Evolutionary conservation across 2,797 vertebrate genomes (phyloP).

Genomic region (Muscicapa comitata): DNA sequence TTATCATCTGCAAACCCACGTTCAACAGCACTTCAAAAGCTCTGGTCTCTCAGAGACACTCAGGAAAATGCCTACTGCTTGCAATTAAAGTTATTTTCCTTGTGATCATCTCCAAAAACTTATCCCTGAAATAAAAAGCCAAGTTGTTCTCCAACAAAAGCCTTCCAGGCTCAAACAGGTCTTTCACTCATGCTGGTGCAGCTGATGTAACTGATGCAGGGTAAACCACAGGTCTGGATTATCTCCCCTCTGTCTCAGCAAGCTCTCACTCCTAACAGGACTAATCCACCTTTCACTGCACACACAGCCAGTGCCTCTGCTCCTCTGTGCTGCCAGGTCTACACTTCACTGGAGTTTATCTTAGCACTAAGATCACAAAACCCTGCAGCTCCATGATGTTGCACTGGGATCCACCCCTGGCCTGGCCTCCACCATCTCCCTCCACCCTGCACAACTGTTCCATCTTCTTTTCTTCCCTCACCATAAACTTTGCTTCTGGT

Average conservation of each 20-base stretch:
- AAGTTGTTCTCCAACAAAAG: background rate
- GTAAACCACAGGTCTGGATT: background rate
- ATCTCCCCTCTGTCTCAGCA: background rate
- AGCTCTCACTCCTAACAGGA: background rate
- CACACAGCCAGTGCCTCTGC: background rate
- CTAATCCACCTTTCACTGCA: background rate
- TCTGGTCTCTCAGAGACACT: background rate
- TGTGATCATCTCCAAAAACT: background rate
- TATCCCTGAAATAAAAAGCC: background rate
- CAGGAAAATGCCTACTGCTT: background rate
- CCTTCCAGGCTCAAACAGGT: background rate
- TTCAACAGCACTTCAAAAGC: background rate
- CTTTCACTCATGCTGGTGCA: background rate
- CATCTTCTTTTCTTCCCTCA: rapidly evolving
- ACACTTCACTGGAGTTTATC: background rate
- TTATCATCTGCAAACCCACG: background rate
- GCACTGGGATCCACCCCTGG: background rate
- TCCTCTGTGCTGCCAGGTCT: background rate
- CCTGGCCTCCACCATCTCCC: rapidly evolving
- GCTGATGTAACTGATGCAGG: background rate
- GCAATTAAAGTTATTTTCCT: background rate
- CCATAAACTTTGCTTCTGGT: background rate
- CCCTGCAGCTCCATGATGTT: background rate
- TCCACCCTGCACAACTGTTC: rapidly evolving
- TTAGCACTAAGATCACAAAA: background rate